phyloP scores from a whole-genome alignment of 2,113 vertebrate species.

The Salvelinus namaycush region DNA sequence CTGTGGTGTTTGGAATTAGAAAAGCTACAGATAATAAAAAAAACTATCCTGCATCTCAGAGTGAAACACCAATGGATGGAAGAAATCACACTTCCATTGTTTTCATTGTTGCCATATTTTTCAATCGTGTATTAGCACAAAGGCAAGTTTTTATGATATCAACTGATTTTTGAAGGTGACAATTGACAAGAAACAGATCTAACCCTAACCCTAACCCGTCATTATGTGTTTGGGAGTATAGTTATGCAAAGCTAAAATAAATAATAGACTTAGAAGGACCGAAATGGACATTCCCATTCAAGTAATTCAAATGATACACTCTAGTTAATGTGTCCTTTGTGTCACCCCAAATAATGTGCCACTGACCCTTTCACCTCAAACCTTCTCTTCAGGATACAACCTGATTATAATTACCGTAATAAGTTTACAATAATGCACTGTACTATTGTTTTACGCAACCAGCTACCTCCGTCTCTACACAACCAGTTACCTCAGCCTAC shows the following conservation, averaged over 20 bases:
- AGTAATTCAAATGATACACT: too few relatives aligned
- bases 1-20: slow-evolving; percentile 63
- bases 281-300: too few relatives aligned
- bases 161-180: too few relatives aligned
- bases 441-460: too few relatives aligned
- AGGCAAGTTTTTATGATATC: not conserved
- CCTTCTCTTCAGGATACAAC: not conserved
- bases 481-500: slow-evolving; percentile 37
- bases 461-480: too few relatives aligned
- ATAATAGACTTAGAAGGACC: too few relatives aligned
- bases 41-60: slow-evolving; percentile 57
- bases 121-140: not conserved
- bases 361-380: not conserved
- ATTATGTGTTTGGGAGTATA: too few relatives aligned
- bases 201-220: too few relatives aligned
- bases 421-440: too few relatives aligned
- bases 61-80: slow-evolving; percentile 41
- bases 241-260: too few relatives aligned
- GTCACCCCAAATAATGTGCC: not conserved
- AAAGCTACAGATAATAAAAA: slow-evolving; percentile 48
- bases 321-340: not conserved
- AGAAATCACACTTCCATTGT: slow-evolving; percentile 16
- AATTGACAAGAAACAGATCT: too few relatives aligned
- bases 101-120: slow-evolving; percentile 20
- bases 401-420: slow-evolving; percentile 12